A percentile compares a stretch with the other conserved stretches of the same genome.
These are phyloP conservation scores for Amblyopsis hoosieri DNA, from an alignment of 2,797 vertebrate species.

Conservation along the genomic window DNA sequence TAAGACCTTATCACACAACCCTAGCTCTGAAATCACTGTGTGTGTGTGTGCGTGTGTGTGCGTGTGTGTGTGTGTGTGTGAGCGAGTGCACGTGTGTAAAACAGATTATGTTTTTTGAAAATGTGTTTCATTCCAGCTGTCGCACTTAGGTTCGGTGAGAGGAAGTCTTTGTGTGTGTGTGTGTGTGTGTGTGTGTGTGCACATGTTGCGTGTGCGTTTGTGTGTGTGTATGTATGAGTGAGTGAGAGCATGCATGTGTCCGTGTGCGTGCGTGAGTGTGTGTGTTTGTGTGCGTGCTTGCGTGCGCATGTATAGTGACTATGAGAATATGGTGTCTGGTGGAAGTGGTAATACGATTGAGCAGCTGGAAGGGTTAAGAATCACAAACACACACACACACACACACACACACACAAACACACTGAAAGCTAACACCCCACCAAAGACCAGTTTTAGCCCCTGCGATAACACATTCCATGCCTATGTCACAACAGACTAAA, in stretches of 20 bases:
- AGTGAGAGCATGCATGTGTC: background rate
- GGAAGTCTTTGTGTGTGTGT: background rate
- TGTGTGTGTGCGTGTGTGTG: background rate
- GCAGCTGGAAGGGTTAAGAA: slow-evolving; percentile 57
- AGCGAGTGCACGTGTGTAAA: slow-evolving; percentile 5
- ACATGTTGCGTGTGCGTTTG: slow-evolving; percentile 1
- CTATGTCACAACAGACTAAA: slow-evolving; percentile 38
- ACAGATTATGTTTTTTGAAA: slow-evolving; percentile 6
- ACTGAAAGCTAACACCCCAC: slow-evolving; percentile 45
- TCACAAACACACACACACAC: slow-evolving; percentile 19
- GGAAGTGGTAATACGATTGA: slow-evolving; percentile 57
- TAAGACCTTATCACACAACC: slow-evolving; percentile 52
- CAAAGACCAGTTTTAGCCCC: slow-evolving; percentile 8
- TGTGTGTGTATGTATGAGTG: background rate
- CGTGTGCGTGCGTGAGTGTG: background rate
- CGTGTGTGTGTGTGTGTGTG: slow-evolving; percentile 4
- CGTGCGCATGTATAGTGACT: slow-evolving; percentile 30
- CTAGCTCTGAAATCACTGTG: slow-evolving; percentile 5
- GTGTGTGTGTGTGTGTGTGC: background rate
- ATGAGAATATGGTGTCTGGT: slow-evolving; percentile 54
- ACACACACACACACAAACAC: slow-evolving; percentile 22
- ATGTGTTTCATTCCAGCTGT: slow-evolving; percentile 55
- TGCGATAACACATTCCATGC: slow-evolving; percentile 32
- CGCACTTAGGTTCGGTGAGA: slow-evolving; percentile 26
- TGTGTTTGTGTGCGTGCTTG: slow-evolving; percentile 13